Evolutionary conservation across 1,140 invertebrate genomes (phyloP).

Genomic region (Drosophila sp.): DNA sequence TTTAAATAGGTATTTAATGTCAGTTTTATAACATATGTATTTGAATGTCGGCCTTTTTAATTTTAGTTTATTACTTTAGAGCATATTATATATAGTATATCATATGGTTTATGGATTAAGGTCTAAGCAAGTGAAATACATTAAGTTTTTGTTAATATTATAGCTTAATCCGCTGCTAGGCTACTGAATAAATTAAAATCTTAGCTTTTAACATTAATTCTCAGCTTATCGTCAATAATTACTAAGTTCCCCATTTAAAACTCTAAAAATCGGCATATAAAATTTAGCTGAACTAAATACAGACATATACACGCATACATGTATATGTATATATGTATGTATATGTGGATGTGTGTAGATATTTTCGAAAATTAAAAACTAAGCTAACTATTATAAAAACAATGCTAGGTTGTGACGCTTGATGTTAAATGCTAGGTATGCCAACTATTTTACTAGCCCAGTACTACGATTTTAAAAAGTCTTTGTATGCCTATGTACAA

Average conservation of each 20-base stretch:
- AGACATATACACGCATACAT: not conserved
- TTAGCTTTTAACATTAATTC: constrained; percentile 56
- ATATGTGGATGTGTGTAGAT: constrained; percentile 40
- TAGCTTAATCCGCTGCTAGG: constrained; percentile 54
- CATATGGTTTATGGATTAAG: constrained; percentile 53
- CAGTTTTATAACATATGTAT: constrained; percentile 44
- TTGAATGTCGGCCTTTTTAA: constrained; percentile 58
- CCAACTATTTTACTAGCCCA: constrained; percentile 39
- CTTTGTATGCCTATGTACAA: constrained; percentile 58
- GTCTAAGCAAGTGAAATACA: constrained; percentile 74
- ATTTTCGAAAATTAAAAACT: constrained; percentile 63
- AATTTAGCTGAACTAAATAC: constrained; percentile 26
- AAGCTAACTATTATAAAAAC: constrained; percentile 61
- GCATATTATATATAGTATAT: constrained; percentile 54
- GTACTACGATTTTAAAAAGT: constrained; percentile 60
- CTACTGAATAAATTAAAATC: constrained; percentile 79
- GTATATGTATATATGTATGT: constrained; percentile 13
- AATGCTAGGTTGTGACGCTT: constrained; percentile 58
- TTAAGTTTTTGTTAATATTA: constrained; percentile 54
- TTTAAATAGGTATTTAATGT: constrained; percentile 78
- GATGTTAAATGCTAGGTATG: constrained; percentile 66
- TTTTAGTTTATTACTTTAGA: constrained; percentile 18
- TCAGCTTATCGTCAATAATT: constrained; percentile 35
- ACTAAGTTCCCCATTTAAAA: constrained; percentile 55
- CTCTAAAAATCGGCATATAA: constrained; percentile 62